A percentile compares a stretch with the other conserved stretches of the same genome.
phyloP scores from a whole-genome alignment of 2,888 invertebrate genomes.

The Eristalinus sepulchralis region DNA sequence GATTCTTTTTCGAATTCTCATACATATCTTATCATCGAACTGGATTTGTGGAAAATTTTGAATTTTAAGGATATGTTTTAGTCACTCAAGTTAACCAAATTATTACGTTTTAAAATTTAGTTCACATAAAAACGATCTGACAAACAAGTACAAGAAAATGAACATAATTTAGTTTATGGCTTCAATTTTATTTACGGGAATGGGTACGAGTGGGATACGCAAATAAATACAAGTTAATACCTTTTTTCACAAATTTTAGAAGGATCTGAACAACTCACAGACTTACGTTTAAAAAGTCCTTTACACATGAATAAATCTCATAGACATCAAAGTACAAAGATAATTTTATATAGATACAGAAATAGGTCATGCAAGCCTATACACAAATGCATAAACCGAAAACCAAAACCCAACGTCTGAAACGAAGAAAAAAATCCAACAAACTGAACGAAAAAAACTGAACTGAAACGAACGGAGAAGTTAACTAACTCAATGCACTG shows the following conservation, averaged over 20 bases:
- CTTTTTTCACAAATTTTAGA: conserved; percentile 28
- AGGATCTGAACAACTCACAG: conserved; percentile 42
- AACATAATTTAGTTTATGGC: background rate
- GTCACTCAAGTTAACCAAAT: no score
- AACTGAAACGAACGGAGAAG: background rate
- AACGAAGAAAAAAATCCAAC: conserved; percentile 13
- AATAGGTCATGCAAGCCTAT: conserved; percentile 11
- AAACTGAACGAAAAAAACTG: background rate
- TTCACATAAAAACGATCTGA: no score
- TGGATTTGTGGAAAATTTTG: no score
- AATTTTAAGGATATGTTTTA: no score
- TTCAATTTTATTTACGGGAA: background rate
- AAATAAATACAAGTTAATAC: conserved; percentile 6
- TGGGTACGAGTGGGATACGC: background rate
- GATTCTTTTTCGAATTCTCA: no score
- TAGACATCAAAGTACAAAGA: conserved; percentile 59
- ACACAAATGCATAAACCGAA: background rate
- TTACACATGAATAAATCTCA: conserved; percentile 64
- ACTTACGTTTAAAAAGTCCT: conserved; percentile 59
- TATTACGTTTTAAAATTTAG: no score
- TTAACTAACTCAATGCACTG: background rate
- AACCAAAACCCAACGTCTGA: background rate
- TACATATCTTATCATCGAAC: no score
- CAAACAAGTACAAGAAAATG: background rate
- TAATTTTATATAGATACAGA: conserved; percentile 34